Evolutionary conservation across 2,888 invertebrate genomes (phyloP).

Genomic region (Chloroclystis v-ata): DNA sequence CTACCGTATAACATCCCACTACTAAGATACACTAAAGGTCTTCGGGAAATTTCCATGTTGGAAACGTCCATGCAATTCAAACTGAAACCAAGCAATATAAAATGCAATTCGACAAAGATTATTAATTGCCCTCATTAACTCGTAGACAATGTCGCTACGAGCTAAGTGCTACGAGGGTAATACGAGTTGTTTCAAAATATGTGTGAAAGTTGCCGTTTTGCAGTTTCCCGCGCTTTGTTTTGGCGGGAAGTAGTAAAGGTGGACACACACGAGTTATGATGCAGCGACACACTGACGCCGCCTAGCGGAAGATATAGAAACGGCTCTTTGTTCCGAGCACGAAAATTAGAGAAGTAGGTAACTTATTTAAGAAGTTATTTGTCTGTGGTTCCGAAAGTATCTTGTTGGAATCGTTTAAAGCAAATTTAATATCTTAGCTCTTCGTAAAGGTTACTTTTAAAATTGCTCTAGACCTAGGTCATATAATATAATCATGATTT

Average conservation of each 20-base stretch:
- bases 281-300: conserved; percentile 43
- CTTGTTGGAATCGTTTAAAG: too few relatives aligned
- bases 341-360: too few relatives aligned
- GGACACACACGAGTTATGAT: conserved; percentile 34
- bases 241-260: conserved; percentile 42
- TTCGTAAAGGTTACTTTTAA: too few relatives aligned
- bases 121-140: conserved; percentile 12
- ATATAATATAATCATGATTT: too few relatives aligned
- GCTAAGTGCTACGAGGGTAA: conserved; percentile 25
- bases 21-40: too few relatives aligned
- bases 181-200: conserved; percentile 29
- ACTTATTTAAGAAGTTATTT: too few relatives aligned
- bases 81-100: neutral
- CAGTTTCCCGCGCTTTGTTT: conserved; percentile 44
- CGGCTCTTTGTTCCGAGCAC: conserved; percentile 36
- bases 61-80: neutral
- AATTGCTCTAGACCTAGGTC: too few relatives aligned
- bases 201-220: conserved; percentile 48
- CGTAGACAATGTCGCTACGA: conserved; percentile 25
- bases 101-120: neutral
- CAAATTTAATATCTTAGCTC: too few relatives aligned
- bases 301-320: conserved; percentile 33
- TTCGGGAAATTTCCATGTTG: too few relatives aligned
- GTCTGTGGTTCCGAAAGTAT: too few relatives aligned
- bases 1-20: too few relatives aligned